phyloP scores from a whole-genome alignment of 2,113 vertebrate genomes.

The Morphnarchus princeps region DNA sequence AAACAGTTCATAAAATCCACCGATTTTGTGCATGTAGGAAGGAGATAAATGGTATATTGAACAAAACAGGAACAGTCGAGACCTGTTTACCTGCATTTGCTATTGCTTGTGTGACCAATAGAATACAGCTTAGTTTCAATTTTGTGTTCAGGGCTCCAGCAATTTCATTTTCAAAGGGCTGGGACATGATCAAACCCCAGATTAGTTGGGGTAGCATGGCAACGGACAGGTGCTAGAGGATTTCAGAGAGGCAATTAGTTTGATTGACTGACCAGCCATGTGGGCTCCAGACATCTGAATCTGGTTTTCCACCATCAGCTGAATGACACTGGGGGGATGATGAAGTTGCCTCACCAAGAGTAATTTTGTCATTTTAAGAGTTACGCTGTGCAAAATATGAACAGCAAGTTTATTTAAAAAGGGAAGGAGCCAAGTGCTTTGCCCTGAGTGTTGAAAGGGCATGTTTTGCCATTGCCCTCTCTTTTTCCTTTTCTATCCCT shows the following conservation, averaged over 20 bases:
- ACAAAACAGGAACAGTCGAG: accelerated
- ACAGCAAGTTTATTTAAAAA: neutral
- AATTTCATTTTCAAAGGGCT: neutral
- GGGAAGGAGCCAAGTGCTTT: neutral
- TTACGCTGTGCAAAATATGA: neutral
- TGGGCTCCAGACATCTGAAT: neutral
- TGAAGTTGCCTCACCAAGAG: neutral
- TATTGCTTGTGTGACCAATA: neutral
- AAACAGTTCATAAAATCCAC: neutral
- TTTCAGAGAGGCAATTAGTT: neutral
- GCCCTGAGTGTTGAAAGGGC: neutral
- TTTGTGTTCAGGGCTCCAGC: neutral
- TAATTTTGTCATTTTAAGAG: neutral
- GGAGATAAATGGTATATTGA: neutral
- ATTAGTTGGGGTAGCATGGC: too few species aligned
- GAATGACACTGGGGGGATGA: neutral
- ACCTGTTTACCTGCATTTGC: neutral
- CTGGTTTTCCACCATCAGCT: neutral
- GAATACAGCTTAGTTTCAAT: neutral
- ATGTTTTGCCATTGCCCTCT: neutral
- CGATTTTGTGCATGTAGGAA: neutral
- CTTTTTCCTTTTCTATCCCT: neutral
- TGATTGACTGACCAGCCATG: neutral
- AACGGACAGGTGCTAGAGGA: neutral
- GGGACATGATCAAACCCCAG: neutral